phyloP scores from a whole-genome alignment of 2,888 invertebrate genomes.

The Aspidapion aeneum region DNA sequence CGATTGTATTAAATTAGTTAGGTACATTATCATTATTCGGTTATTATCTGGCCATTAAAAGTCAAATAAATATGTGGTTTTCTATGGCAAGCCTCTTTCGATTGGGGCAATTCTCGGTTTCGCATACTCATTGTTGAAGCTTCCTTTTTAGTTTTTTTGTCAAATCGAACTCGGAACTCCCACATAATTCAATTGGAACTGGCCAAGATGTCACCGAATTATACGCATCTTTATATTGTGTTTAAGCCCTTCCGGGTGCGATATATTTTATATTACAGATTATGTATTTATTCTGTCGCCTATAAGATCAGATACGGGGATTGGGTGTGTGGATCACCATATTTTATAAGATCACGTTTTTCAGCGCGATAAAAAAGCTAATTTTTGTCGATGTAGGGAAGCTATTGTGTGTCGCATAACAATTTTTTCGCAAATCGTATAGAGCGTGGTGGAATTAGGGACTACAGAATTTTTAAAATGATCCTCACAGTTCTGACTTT shows the following conservation, averaged over 20 bases:
- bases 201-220: conserved; percentile 30
- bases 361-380: background rate
- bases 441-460: no score
- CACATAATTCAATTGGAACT: conserved; percentile 30
- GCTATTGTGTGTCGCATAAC: no score
- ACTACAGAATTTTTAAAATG: no score
- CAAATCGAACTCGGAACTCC: conserved; percentile 26
- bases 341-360: background rate
- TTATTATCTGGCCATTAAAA: no score
- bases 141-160: conserved; percentile 1
- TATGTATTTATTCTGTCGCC: background rate
- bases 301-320: conserved; percentile 12
- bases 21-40: no score
- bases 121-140: background rate
- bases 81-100: background rate
- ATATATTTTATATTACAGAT: conserved; percentile 14
- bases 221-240: conserved; percentile 31
- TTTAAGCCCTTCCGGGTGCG: conserved; percentile 26
- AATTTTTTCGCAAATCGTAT: no score
- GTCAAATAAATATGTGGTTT: no score
- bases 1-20: no score
- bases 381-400: no score
- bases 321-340: background rate
- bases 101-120: background rate
- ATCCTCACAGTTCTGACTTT: no score